Evolutionary conservation across 2,113 vertebrate genomes (phyloP), one percentile per base, ranked within the genome.

Genomic region (Rhizomys pruinosus): DNA sequence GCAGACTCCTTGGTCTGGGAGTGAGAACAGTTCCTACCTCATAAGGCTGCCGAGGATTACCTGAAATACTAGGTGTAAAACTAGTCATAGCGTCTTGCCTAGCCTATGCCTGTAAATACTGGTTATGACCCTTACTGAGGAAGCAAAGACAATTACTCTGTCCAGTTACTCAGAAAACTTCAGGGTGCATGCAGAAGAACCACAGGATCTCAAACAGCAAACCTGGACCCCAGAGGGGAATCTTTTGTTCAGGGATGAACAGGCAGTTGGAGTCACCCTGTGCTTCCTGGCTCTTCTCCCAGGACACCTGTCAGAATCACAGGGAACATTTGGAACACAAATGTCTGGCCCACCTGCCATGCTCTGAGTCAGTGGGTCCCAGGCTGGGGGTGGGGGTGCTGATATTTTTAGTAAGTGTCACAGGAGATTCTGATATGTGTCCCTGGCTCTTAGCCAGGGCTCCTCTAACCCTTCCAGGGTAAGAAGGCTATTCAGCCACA

Each of bases 281-380:
- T 44, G 74, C 74, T 90, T 59, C 37, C 78, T 93, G 94, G 96
- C 91, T 86, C 55, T 84, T 84, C 90, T 96, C 95, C 87, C 90
- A 92, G 94, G 96, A 95, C 95, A 97, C 95, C 95, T 97, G 97
- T 96, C 95, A 95, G 94, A 94, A 86, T 89, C 85, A 76, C 61
- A 63, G 94, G 93, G 82, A 91, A 82, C 93, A 94, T 81, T 55
- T 96, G 95, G 92, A 90, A 79, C 82, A 91, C 42, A 6, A 3
- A 4, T 20, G 92, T 57, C 74, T 4, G 39, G 91, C 82, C 91
- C 91, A 96, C 94, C 95, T 87, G 96, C 92, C 71, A 23, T 8
- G 82, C 86, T 90, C 88, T 92, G 95, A 92, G 72, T 80, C 79
- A 74, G 59, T 20, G 88, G 71, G 86, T 68, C 89, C 84, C 86